phyloP scores from a whole-genome alignment of 1,140 invertebrate genomes.

The Helicoverpa armigera region DNA sequence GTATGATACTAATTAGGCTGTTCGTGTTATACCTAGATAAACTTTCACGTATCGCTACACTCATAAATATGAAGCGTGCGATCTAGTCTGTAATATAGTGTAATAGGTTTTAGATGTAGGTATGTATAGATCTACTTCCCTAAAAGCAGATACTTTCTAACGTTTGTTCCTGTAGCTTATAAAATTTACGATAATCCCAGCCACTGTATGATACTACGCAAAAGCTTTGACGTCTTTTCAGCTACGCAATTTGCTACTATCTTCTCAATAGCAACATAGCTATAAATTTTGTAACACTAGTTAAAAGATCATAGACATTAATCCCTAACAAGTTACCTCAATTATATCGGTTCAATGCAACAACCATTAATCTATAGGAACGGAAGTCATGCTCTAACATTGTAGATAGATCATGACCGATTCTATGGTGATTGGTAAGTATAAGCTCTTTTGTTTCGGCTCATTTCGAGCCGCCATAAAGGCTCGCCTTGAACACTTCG shows the following conservation, averaged over 20 bases:
- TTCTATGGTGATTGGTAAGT: slow-evolving; percentile 22
- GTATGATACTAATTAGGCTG: too few species aligned
- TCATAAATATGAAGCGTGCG: too few species aligned
- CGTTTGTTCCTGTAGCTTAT: too few species aligned
- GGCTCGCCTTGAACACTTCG: slow-evolving; percentile 22
- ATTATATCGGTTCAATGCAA: slow-evolving; percentile 21
- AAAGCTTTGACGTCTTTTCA: too few species aligned
- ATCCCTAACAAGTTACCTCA: not conserved
- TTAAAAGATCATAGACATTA: not conserved
- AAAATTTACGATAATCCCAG: too few species aligned
- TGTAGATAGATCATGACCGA: not conserved
- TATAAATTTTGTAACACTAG: not conserved
- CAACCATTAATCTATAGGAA: slow-evolving; percentile 12
- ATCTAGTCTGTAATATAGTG: too few species aligned
- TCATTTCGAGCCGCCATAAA: slow-evolving; percentile 20
- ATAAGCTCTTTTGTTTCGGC: slow-evolving; percentile 30
- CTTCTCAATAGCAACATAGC: not conserved
- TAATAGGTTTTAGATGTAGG: too few species aligned
- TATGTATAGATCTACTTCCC: too few species aligned
- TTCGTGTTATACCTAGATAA: too few species aligned
- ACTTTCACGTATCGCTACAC: too few species aligned
- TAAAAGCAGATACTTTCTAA: too few species aligned
- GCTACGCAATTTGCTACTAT: not conserved
- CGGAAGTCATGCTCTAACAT: slow-evolving; percentile 12
- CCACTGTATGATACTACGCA: too few species aligned